These are phyloP conservation scores for Panopea generosa DNA, from an alignment of 2,888 invertebrate species.

Conservation along the genomic window DNA sequence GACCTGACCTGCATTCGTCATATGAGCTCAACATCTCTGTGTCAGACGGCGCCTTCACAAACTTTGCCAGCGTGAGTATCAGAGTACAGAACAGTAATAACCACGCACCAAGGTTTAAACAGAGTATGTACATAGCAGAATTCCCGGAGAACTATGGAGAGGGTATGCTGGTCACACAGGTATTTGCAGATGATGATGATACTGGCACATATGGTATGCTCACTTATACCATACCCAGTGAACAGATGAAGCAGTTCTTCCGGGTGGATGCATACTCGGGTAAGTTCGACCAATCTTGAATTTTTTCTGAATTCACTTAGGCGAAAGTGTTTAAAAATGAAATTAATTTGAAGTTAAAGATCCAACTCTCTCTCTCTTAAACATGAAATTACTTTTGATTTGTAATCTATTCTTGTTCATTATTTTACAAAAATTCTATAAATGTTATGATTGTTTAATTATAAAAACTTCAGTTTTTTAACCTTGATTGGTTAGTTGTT, in stretches of 20 bases:
- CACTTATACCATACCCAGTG: slow-evolving; percentile 86
- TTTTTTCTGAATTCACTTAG: no score
- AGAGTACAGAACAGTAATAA: slow-evolving; percentile 88
- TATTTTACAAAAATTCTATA: no score
- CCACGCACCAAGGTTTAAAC: slow-evolving; percentile 92
- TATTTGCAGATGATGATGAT: slow-evolving; percentile 92
- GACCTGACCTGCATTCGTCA: slow-evolving; percentile 89
- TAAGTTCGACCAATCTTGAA: no score
- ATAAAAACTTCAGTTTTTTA: no score
- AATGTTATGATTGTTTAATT: no score
- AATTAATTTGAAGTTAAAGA: no score
- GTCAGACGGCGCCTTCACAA: slow-evolving; percentile 97
- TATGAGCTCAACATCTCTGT: slow-evolving; percentile 95
- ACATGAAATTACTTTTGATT: no score
- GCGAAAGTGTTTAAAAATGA: no score
- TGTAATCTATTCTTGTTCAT: no score
- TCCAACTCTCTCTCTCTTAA: no score
- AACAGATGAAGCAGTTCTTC: slow-evolving; percentile 84
- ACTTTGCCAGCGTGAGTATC: slow-evolving; percentile 89
- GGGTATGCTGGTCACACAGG: slow-evolving; percentile 91
- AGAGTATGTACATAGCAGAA: slow-evolving; percentile 91
- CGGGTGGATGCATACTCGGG: slow-evolving; percentile 85
- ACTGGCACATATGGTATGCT: slow-evolving; percentile 90
- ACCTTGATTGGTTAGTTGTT: no score
- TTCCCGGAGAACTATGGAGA: slow-evolving; percentile 92